Evolutionary conservation across 1,140 invertebrate genomes (phyloP), one percentile per base, ranked within the genome.

Genomic region (Trichogramma pretiosum): DNA sequence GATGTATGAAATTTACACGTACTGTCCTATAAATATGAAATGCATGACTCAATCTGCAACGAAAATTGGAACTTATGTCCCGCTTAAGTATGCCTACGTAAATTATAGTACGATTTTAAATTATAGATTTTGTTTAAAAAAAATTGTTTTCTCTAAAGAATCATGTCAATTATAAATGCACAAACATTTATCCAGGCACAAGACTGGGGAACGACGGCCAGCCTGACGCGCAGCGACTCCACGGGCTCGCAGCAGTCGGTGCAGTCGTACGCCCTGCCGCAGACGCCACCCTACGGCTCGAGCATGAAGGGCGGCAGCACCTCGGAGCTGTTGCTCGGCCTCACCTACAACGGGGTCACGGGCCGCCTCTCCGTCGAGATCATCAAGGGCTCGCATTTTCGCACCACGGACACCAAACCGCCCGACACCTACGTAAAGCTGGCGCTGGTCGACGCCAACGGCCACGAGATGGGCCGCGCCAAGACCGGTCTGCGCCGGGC

Each of bases 341-440:
- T 96, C 35, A 83, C 89, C 46, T 96, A 95, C 63, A 95, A 93
- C 62, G 86, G 89, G 1, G 92, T 87, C 9, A 97, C 92, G 1
- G 93, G 93, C 14, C 78, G 92, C 56, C 76, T 96, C 2, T 86
- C 85, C 18, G 87, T 93, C n/a, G 91, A 95, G 72, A 83, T 92
- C 50, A 78, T 95, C 53, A 94, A 95, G 73, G 93, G 92, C 45
- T 93, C 89, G 52, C 90, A 93, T 72, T 95, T 94, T 69, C 74
- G 83, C 55, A 84, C 79, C 56, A 84, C 78, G 56, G 64, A 68
- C 34, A 66, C 64, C 48, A 83, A 84, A 62, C 85, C 87, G 24
- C 87, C 89, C 22, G 93, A 96, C 62, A 95, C 92, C 2, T 95
- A 94, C 64, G 89, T 95, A 0, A 96, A 95, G 70, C 66, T 95